Evolutionary conservation across 23 tunicate genomes (phyloP).

Genomic region (Clavelina lepadiformis): DNA sequence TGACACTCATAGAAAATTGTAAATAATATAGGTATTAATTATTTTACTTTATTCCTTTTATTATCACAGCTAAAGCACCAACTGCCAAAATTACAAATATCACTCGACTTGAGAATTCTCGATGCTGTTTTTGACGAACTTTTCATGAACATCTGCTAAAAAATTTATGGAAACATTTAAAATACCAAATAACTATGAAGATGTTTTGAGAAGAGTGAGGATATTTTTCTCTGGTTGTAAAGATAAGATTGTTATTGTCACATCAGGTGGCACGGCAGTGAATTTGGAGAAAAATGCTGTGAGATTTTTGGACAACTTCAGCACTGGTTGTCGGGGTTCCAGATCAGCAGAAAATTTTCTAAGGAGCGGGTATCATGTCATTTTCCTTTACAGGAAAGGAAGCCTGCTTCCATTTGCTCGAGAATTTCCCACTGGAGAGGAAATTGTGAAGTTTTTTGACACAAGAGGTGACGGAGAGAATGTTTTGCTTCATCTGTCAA

Average conservation of each 20-base stretch:
- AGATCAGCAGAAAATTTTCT: constrained; percentile 73
- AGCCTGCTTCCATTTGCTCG: constrained; percentile 58
- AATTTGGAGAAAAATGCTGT: constrained; percentile 64
- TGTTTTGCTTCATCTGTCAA: neutral
- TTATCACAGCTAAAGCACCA: too few relatives aligned
- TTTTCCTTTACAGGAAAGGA: constrained; percentile 57
- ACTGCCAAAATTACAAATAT: too few relatives aligned
- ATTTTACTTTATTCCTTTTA: too few relatives aligned
- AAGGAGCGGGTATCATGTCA: constrained; percentile 38
- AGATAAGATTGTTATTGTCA: constrained; percentile 58
- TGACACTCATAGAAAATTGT: too few relatives aligned
- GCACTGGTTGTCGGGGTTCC: constrained; percentile 94
- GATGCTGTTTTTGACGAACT: too few relatives aligned
- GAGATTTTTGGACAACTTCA: constrained; percentile 79
- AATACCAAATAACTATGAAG: too few relatives aligned
- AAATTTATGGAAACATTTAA: too few relatives aligned
- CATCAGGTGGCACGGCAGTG: constrained; percentile 83
- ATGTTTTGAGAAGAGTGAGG: too few relatives aligned
- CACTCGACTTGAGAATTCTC: too few relatives aligned
- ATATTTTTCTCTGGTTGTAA: neutral
- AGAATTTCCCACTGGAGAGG: constrained; percentile 1
- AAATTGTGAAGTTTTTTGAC: neutral
- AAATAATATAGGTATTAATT: too few relatives aligned
- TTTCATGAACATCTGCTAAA: too few relatives aligned
- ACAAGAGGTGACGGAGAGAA: neutral